Conservation (phyloP, 2,113 vertebrate genomes). For the Platysteira castanea region DNA sequence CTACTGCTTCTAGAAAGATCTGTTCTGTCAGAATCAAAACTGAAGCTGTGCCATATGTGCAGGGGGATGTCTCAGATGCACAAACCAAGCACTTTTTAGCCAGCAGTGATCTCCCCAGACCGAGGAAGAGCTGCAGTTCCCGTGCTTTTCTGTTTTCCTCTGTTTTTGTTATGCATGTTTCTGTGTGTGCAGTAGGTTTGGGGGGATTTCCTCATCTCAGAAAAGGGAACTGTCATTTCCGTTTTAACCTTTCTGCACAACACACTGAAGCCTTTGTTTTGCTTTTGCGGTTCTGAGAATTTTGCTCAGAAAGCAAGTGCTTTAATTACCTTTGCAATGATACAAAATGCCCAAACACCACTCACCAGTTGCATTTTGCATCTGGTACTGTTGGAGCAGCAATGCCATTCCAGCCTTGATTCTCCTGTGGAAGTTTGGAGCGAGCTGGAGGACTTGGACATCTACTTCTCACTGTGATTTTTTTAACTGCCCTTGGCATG, state of each 20-base stretch:
- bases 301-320: neutral
- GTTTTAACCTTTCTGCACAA: neutral
- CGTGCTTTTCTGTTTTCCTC: neutral
- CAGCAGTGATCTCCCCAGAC: neutral
- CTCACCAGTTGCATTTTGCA: neutral
- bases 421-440: neutral
- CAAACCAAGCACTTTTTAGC: neutral
- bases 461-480: neutral
- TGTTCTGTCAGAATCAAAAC: neutral
- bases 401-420: neutral
- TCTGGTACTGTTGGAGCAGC: neutral
- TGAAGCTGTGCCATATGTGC: neutral
- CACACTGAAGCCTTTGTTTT: neutral
- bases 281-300: neutral
- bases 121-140: neutral
- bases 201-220: neutral
- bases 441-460: neutral
- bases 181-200: fast-evolving
- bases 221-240: neutral
- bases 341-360: too few species aligned
- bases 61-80: neutral
- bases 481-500: neutral
- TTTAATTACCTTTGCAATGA: neutral
- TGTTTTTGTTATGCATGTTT: neutral
- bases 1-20: neutral